Base-by-base conservation (phyloP, 2,797 vertebrate species). In the Antennarius maculatus region DNA sequence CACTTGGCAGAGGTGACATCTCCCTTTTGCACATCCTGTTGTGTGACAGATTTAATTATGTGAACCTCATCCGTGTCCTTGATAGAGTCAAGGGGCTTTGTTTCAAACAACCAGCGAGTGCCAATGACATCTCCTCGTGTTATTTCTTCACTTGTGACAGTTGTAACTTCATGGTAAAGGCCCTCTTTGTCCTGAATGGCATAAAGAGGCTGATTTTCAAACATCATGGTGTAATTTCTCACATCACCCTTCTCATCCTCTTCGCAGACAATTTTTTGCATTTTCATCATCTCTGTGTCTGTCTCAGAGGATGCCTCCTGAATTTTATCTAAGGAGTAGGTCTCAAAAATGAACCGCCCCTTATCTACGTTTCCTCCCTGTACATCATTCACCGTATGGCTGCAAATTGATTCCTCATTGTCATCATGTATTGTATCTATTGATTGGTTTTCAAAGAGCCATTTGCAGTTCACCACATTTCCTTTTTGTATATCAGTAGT, bases 21-120 rank as follows among this genome's bases (percentile, higher is more conserved):
- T 81, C 96, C 96, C 87, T 95, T 97, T 66, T 95, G 93, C 80
- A 95, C 90, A 76, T 97, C 95, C 83, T 97, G 93, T 64, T 98
- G 94, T 41, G 95, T 97, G 76, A 98, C 96, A 53, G 95, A 94
- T 90, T 95, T 96, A 68, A 98, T 95, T 41, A 97, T 23, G 74
- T 97, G 96, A 28, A 98, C 93, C 48, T 94, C 93, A 64, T 96
- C 91, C n/a, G 92, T 94, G 69, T 96, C 91, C 74, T 91, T 95
- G 76, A 97, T 96, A 27, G 95, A 94, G 49, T 95, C 96, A 12
- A 98, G 86, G n/a, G 96, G 95, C 70, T 96, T 97, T 27, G 96
- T 98, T 94, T 97, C 96, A 94, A 98, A 98, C 83, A 97, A 81
- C 96, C 96, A 98, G 14, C 95, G 94, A 10, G 95, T 93, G 53